phyloP scores from a whole-genome alignment of 2,888 invertebrate species.

The Calliphora vomitoria region DNA sequence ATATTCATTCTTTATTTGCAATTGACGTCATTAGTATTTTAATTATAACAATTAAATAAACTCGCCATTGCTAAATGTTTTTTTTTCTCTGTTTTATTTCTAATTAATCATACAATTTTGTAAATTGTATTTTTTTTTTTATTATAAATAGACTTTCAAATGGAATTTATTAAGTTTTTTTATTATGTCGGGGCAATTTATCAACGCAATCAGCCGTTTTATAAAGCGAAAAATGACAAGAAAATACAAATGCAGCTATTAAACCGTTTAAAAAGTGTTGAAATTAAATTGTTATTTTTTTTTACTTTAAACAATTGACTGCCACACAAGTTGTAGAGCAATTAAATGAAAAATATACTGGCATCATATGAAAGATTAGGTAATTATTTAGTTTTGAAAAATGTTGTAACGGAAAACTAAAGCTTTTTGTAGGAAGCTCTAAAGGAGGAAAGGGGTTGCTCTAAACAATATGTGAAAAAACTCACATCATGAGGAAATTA shows the following conservation, averaged over 20 bases:
- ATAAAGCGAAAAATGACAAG: conserved; percentile 20
- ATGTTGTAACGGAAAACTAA: too few species aligned
- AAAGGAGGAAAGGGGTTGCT: too few species aligned
- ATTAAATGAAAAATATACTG: conserved; percentile 1
- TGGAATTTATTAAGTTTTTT: conserved; percentile 46
- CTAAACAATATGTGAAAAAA: too few species aligned
- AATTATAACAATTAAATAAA: conserved; percentile 72
- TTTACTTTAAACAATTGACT: conserved; percentile 43
- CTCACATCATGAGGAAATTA: too few species aligned
- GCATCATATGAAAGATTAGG: neutral
- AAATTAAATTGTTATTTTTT: conserved; percentile 48
- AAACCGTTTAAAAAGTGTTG: conserved; percentile 62
- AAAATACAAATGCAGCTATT: conserved; percentile 8
- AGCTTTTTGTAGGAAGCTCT: too few species aligned
- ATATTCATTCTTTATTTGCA: conserved; percentile 32
- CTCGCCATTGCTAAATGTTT: conserved; percentile 33
- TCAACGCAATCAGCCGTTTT: conserved; percentile 51
- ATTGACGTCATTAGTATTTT: conserved; percentile 72
- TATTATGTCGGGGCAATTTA: conserved; percentile 41
- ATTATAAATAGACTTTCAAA: conserved; percentile 51
- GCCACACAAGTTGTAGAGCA: conserved; percentile 40
- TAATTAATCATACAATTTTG: conserved; percentile 68
- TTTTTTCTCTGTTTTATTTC: conserved; percentile 37
- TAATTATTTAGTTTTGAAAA: neutral
- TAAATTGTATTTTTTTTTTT: conserved; percentile 53